These are phyloP conservation scores for Halcyon malimbica DNA, from an alignment of 2,113 vertebrate genomes.

Conservation along the genomic window DNA sequence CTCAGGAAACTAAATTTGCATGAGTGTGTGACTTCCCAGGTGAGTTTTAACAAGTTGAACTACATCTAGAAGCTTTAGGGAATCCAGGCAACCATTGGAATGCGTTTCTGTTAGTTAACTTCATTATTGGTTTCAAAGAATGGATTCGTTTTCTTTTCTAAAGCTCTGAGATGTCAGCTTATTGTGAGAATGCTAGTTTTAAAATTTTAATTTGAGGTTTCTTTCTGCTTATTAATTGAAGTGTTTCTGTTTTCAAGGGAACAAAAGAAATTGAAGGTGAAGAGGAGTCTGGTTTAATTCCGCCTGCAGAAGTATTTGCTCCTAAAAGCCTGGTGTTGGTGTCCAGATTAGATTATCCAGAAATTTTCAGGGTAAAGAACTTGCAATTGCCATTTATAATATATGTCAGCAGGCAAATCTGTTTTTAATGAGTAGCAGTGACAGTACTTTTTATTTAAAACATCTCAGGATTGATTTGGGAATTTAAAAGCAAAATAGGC, in stretches of 20 bases:
- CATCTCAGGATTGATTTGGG: neutral
- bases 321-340: slow-evolving; percentile 97
- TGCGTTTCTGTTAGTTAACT: neutral
- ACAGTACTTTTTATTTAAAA: slow-evolving; percentile 32
- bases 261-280: slow-evolving; percentile 85
- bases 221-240: slow-evolving; percentile 34
- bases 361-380: slow-evolving; percentile 95
- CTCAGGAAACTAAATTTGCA: neutral
- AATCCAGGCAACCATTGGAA: neutral
- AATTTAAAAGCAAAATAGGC: slow-evolving; percentile 28
- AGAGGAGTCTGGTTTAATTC: slow-evolving; percentile 91
- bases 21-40: neutral
- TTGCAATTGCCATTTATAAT: slow-evolving; percentile 23
- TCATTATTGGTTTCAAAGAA: neutral
- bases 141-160: neutral
- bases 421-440: slow-evolving; percentile 24
- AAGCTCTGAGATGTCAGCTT: neutral
- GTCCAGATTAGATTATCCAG: slow-evolving; percentile 94
- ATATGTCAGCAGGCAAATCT: slow-evolving; percentile 9
- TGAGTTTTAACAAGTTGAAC: neutral
- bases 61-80: neutral
- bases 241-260: slow-evolving; percentile 82
- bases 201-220: neutral
- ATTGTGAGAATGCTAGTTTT: neutral
- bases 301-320: slow-evolving; percentile 95